Evolutionary conservation across 2,113 vertebrate genomes (phyloP).

Genomic region (Neotoma lepida): DNA sequence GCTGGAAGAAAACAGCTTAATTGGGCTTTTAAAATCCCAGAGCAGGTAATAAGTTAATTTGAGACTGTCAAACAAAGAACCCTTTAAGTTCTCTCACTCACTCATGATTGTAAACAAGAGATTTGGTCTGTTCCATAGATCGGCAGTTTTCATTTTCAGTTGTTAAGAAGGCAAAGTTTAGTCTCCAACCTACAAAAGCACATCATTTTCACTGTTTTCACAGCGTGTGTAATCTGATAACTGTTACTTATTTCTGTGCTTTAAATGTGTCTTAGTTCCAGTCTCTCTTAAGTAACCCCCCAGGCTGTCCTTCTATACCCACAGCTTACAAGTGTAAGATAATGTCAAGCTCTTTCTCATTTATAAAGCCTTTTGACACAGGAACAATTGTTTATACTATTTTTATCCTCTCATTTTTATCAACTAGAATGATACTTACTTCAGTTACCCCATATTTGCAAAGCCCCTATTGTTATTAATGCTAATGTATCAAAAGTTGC

Average conservation of each 20-base stretch:
- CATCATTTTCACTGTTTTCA: background rate
- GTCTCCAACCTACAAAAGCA: background rate
- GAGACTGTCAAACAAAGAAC: conserved; percentile 32
- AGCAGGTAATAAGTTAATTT: conserved; percentile 67
- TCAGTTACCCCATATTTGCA: background rate
- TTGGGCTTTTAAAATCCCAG: conserved; percentile 49
- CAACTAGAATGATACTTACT: background rate
- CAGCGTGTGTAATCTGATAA: background rate
- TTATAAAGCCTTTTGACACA: background rate
- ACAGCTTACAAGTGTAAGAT: background rate
- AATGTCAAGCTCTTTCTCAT: background rate
- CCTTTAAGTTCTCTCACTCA: conserved; percentile 4
- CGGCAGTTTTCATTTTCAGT: background rate
- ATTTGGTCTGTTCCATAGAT: background rate
- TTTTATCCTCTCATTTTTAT: background rate
- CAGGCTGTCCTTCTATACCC: background rate
- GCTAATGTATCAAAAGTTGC: background rate
- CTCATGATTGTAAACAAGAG: background rate
- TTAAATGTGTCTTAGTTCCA: background rate
- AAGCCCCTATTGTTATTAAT: background rate
- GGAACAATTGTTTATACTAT: background rate
- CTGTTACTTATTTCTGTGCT: background rate
- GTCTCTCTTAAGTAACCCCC: background rate
- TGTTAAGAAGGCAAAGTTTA: conserved; percentile 24
- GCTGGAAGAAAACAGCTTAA: conserved; percentile 63